Base-by-base conservation (phyloP, 2,888 invertebrate species). In the Itoplectis maculator region DNA sequence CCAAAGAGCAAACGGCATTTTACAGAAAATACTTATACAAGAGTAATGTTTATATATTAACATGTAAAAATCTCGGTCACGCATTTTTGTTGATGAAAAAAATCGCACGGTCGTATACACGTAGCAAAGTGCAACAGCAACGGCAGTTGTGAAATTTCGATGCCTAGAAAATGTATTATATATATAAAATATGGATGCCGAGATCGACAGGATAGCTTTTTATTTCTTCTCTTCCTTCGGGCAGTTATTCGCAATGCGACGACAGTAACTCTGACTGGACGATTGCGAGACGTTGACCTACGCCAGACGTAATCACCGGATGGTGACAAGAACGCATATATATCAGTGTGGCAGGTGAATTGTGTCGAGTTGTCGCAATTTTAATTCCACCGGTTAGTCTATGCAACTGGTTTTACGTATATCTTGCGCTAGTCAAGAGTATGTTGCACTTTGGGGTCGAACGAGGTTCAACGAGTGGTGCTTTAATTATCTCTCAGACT, bases 281-380 rank as follows among this genome's bases (percentile, higher is more conserved):
- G n/a, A 42, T 74, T 68, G 59, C 73, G 29, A 68, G 9, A 23
- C 59, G 59, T 68, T 49, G 35, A 79, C 54, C 59, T 37, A 20
- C 4, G 59, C 15, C 7, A 40, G 29, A 37, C 29, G 13, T 73
- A 68, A 73, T 61, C 37, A 51, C n/a, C 15, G 69, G 51, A 15
- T 35, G 51, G 51, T 29, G 29, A 49, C 20, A 23, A 51, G 23
- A 72, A 56, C 18, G 8, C 13, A 45, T 54, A 37, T 63, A 45
- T 40, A 72, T 45, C n/a, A 13, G 45, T 23, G 11, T 23, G 11
- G 2, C 40, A 59, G 15, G 18, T 59, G 23, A 73, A 68, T 66
- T 37, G 49, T 59, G 35, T 29, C 59, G n/a, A 66, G 59, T 61
- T 73, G 42, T 61, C 40, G 72, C 59, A 73, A 73, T 59, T 65